Conservation (phyloP, 53 echinoderm and acorn worm species). For the Mesocentrotus franciscanus region DNA sequence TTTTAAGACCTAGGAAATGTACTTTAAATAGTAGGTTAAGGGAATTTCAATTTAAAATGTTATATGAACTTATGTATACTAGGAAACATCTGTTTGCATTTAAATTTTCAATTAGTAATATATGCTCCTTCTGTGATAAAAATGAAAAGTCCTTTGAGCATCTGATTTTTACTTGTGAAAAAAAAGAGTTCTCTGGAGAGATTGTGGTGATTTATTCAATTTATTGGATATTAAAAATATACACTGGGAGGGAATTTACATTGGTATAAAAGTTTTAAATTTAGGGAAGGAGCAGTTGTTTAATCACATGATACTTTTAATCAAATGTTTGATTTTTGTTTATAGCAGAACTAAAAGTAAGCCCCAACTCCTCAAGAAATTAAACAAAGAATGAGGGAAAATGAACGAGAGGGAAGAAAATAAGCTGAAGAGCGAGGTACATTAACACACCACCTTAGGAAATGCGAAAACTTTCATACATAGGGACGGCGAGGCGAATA, state of each 20-base stretch:
- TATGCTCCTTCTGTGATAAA: too few species aligned
- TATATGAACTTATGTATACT: neutral
- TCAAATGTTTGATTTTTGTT: neutral
- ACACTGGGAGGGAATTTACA: neutral
- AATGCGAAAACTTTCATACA: too few species aligned
- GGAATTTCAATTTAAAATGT: too few species aligned
- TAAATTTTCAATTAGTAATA: too few species aligned
- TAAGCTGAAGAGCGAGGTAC: too few species aligned
- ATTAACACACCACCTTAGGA: too few species aligned
- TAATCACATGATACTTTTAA: constrained; percentile 37
- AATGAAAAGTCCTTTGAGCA: neutral
- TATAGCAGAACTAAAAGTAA: constrained; percentile 9
- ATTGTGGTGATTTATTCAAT: constrained; percentile 38
- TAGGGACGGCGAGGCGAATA: too few species aligned
- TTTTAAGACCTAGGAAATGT: too few species aligned
- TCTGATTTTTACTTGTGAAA: constrained; percentile 14
- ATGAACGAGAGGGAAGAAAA: neutral
- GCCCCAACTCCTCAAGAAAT: constrained; percentile 37
- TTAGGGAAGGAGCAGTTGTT: constrained; percentile 11
- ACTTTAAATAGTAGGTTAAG: too few species aligned
- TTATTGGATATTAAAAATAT: neutral
- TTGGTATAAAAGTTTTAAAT: neutral
- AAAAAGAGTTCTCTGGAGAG: constrained; percentile 39
- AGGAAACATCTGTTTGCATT: neutral
- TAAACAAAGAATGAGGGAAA: neutral